Evolutionary conservation across 2,888 invertebrate genomes (phyloP).

Genomic region (Erpobdella octoculata): DNA sequence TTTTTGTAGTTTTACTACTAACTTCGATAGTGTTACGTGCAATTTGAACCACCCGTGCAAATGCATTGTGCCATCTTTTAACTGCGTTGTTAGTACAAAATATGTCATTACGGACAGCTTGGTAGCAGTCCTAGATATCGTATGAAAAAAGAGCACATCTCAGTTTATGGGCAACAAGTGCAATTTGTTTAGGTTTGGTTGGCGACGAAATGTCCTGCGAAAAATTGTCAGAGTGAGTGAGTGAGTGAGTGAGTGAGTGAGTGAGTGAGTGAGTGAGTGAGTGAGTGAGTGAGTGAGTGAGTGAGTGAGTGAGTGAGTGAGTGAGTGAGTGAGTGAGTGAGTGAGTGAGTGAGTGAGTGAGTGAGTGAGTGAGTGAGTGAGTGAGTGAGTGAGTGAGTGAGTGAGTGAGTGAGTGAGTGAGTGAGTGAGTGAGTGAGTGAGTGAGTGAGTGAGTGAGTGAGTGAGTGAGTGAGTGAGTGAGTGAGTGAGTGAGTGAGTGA

Average conservation of each 20-base stretch:
- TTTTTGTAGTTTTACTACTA: no score
- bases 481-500: conserved; percentile 10
- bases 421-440: not conserved
- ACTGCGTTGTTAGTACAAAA: no score
- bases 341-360: conserved; percentile 14
- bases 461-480: conserved; percentile 1
- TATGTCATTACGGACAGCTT: no score
- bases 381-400: conserved; percentile 20
- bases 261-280: conserved; percentile 34
- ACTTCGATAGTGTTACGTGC: no score
- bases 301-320: conserved; percentile 33
- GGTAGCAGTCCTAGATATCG: no score
- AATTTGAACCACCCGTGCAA: no score
- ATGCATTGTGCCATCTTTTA: no score
- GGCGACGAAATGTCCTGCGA: no score
- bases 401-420: conserved; percentile 7
- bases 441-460: not conserved
- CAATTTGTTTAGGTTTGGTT: no score
- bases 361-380: conserved; percentile 24
- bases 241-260: conserved; percentile 32
- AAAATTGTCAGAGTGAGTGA: conserved; percentile 23
- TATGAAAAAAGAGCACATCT: no score
- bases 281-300: conserved; percentile 33
- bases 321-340: conserved; percentile 14
- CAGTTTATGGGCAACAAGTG: no score